These are phyloP conservation scores for Sciurus niger DNA, from an alignment of 2,113 vertebrate species.

Conservation along the genomic window DNA sequence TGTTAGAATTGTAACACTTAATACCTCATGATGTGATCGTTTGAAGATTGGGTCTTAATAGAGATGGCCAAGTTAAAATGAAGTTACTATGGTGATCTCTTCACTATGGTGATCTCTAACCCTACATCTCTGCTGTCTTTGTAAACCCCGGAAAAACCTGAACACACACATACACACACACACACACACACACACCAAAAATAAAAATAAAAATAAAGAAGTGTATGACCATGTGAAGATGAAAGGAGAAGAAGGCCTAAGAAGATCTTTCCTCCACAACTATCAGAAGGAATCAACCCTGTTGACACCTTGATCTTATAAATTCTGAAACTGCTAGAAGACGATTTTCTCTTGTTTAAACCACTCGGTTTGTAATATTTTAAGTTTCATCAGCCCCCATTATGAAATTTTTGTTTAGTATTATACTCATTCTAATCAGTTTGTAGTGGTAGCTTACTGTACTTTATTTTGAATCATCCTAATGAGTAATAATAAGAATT, in stretches of 20 bases:
- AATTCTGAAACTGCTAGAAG: background rate
- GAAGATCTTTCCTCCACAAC: background rate
- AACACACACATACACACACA: no score
- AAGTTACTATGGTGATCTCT: background rate
- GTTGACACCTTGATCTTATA: background rate
- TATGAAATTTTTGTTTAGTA: background rate
- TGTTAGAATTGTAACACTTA: background rate
- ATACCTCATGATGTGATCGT: background rate
- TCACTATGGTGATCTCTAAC: background rate
- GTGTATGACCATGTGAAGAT: background rate
- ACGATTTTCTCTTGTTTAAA: background rate
- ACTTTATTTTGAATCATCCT: background rate
- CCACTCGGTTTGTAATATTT: background rate
- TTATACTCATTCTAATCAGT: background rate
- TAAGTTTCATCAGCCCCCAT: background rate
- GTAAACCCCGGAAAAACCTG: background rate
- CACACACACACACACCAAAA: no score
- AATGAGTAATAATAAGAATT: background rate
- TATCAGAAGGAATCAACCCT: background rate
- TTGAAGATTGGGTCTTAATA: background rate
- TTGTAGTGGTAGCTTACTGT: background rate
- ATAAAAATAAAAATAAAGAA: no score
- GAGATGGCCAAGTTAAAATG: background rate
- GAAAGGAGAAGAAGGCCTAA: background rate
- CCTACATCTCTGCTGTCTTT: background rate